Percentiles rank a stretch among this genome's conserved stretches.
phyloP scores from a whole-genome alignment of 30 jellyfish, hydroid and myxozoan genomes.

The Turritopsis dohrnii region DNA sequence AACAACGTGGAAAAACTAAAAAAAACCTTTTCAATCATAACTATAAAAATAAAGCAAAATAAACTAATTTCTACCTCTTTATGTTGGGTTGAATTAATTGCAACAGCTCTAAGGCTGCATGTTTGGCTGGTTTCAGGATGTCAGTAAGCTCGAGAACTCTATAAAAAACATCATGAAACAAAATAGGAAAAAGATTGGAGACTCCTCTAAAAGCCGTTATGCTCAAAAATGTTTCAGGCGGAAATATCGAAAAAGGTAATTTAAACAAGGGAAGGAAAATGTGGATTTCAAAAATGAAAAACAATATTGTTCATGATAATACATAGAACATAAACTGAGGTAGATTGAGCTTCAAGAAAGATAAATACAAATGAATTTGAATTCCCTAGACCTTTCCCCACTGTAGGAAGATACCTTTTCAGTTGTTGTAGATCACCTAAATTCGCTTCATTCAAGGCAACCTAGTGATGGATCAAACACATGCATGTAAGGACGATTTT shows the following conservation, averaged over 20 bases:
- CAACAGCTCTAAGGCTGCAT: constrained; percentile 85
- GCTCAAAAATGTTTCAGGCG: too few relatives aligned
- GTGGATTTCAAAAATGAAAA: too few relatives aligned
- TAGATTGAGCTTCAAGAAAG: too few relatives aligned
- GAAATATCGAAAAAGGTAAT: neutral
- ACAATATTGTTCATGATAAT: too few relatives aligned
- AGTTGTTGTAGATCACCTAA: constrained; percentile 71
- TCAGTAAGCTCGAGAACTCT: constrained; percentile 59
- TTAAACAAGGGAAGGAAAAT: neutral
- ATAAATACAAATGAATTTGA: too few relatives aligned
- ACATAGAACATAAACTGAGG: too few relatives aligned
- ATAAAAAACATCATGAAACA: too few relatives aligned
- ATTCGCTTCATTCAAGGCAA: constrained; percentile 79
- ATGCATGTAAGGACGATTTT: neutral
- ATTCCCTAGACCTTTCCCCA: too few relatives aligned
- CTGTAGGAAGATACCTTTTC: constrained; percentile 62
- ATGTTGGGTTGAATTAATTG: constrained; percentile 46
- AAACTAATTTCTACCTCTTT: constrained; percentile 28
- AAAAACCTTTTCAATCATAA: neutral
- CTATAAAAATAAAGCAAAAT: too few relatives aligned
- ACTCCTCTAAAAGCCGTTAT: too few relatives aligned
- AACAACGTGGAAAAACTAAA: neutral
- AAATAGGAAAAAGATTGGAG: too few relatives aligned
- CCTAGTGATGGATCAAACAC: constrained; percentile 32
- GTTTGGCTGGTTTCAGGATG: constrained; percentile 81